Percentiles rank a stretch among this genome's conserved stretches.
Conservation (phyloP, 2,797 vertebrate species). For the Cuculus canorus region DNA sequence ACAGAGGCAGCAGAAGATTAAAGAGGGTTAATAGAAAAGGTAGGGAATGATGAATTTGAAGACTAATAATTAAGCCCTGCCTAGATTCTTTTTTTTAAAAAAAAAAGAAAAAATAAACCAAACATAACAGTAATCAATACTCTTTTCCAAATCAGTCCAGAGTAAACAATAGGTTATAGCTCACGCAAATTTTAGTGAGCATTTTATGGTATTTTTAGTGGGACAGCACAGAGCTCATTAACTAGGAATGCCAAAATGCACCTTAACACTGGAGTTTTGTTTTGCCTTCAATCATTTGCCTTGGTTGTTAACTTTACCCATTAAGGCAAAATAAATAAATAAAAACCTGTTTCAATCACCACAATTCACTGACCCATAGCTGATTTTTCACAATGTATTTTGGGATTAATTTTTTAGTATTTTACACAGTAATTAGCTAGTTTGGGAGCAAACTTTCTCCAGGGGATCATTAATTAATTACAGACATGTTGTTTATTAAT, state of each 20-base stretch:
- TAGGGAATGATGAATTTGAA: background rate
- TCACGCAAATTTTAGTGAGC: background rate
- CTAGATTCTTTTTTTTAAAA: background rate
- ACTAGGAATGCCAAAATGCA: background rate
- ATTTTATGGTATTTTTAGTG: background rate
- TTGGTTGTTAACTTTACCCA: background rate
- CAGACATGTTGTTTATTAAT: conserved; percentile 38
- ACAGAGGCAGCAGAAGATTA: background rate
- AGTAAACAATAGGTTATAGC: background rate
- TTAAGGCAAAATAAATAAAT: background rate
- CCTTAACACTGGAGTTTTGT: background rate
- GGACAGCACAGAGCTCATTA: background rate
- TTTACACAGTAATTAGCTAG: conserved; percentile 20
- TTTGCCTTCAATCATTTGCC: background rate
- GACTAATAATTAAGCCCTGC: background rate
- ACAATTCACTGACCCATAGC: background rate
- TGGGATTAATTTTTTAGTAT: conserved; percentile 18
- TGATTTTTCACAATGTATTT: background rate
- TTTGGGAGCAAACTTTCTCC: conserved; percentile 22
- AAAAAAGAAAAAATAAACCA: background rate
- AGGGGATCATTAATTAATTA: conserved; percentile 33
- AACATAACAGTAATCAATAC: background rate
- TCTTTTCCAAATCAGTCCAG: background rate
- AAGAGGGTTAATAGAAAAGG: background rate
- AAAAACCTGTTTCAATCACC: background rate